phyloP scores from a whole-genome alignment of 2,888 invertebrate genomes.

The Athalia circularis region DNA sequence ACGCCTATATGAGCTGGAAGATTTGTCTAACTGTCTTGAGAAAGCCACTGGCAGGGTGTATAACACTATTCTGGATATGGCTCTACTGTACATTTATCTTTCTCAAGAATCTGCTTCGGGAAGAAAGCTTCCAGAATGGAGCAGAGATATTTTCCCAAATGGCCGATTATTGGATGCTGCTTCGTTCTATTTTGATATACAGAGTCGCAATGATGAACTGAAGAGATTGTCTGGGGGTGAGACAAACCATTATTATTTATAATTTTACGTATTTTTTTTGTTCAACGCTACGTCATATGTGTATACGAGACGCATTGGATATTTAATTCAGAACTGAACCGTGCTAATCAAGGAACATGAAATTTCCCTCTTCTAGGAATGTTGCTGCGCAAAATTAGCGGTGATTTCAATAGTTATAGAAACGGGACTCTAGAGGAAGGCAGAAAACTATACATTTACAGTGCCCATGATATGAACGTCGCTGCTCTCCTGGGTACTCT shows the following conservation, averaged over 20 bases:
- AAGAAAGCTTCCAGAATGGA: conserved; percentile 48
- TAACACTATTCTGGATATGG: conserved; percentile 29
- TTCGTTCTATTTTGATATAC: conserved; percentile 42
- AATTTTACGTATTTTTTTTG: neutral
- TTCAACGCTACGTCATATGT: neutral
- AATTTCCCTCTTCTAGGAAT: conserved; percentile 38
- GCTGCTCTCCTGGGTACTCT: neutral
- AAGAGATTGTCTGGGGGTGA: conserved; percentile 49
- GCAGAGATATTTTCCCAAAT: conserved; percentile 44
- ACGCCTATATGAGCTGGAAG: too few relatives aligned
- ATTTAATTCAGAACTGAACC: neutral
- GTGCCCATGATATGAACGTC: neutral
- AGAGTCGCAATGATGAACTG: conserved; percentile 46
- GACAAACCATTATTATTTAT: neutral
- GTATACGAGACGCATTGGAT: neutral
- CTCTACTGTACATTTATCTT: conserved; percentile 46
- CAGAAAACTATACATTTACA: conserved; percentile 1
- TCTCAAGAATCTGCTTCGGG: conserved; percentile 41
- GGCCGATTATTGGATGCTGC: conserved; percentile 46
- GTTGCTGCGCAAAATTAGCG: neutral
- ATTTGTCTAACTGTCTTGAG: too few relatives aligned
- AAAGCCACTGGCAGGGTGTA: conserved; percentile 42
- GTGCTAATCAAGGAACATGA: too few relatives aligned
- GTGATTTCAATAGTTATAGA: neutral
- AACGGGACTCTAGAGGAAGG: conserved; percentile 1